phyloP scores from a whole-genome alignment of 2,113 vertebrate species.

The Bubo scandiacus region DNA sequence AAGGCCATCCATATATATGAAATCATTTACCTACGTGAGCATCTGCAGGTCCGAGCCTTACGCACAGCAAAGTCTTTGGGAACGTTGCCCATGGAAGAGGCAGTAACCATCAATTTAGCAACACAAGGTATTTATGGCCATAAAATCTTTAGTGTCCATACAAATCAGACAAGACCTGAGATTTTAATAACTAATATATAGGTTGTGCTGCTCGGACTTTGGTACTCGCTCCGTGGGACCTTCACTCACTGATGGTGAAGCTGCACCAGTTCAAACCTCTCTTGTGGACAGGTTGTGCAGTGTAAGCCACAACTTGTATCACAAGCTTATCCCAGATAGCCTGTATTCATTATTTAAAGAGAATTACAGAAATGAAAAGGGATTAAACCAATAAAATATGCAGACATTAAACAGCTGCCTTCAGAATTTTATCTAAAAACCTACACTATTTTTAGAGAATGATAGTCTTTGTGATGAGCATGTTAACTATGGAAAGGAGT shows the following conservation, averaged over 20 bases:
- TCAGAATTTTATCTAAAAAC: conserved; percentile 5
- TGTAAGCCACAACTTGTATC: background rate
- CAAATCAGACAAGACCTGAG: background rate
- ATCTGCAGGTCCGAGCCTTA: background rate
- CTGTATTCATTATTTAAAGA: background rate
- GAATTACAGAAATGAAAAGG: background rate
- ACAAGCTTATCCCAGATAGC: background rate
- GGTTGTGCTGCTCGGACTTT: background rate
- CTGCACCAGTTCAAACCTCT: background rate
- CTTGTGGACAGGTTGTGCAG: background rate
- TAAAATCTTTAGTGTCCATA: background rate
- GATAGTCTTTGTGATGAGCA: background rate
- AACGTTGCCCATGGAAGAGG: background rate
- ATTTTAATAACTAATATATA: background rate
- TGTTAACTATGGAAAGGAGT: background rate
- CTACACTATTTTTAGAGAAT: background rate
- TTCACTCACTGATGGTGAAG: background rate
- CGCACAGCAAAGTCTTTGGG: background rate
- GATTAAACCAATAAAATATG: background rate
- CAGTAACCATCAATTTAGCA: background rate
- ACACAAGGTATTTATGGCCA: background rate
- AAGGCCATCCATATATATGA: background rate
- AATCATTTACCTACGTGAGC: background rate
- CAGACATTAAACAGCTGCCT: background rate
- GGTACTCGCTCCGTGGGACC: background rate